A percentile compares a stretch with the other conserved stretches of the same genome.
These are phyloP conservation scores for Trichonephila clavipes DNA, from an alignment of 1,140 invertebrate species.

Conservation along the genomic window DNA sequence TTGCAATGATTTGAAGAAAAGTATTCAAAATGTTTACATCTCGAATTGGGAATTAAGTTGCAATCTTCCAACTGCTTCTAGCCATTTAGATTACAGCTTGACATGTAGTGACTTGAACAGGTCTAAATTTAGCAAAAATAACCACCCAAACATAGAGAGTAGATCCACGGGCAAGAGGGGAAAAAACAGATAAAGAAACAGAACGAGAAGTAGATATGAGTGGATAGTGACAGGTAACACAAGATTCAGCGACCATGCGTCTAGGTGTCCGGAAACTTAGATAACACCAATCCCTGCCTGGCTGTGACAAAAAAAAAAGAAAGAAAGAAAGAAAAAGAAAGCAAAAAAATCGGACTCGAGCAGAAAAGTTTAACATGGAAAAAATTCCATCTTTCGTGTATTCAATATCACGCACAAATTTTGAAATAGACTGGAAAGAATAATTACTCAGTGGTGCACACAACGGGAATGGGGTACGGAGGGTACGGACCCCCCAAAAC, in stretches of 20 bases:
- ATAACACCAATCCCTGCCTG: background rate
- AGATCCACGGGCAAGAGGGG: background rate
- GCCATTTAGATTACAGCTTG: conserved; percentile 12
- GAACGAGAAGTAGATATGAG: conserved; percentile 53
- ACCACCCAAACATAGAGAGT: conserved; percentile 5
- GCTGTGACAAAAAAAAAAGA: background rate
- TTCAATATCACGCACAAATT: too few relatives aligned
- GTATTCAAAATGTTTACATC: conserved; percentile 32
- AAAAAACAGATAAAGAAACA: conserved; percentile 58
- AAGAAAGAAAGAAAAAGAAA: background rate
- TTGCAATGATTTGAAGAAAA: background rate
- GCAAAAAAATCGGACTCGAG: background rate
- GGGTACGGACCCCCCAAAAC: too few relatives aligned
- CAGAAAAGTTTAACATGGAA: background rate
- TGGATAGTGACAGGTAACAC: conserved; percentile 60
- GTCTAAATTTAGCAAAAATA: conserved; percentile 42
- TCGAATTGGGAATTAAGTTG: background rate
- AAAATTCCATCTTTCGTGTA: too few relatives aligned
- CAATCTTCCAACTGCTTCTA: background rate
- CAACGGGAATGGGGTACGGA: too few relatives aligned
- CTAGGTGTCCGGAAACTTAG: background rate
- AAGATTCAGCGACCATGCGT: conserved; percentile 20
- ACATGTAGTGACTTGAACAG: conserved; percentile 13
- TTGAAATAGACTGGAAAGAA: too few relatives aligned
- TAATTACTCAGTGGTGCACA: too few relatives aligned